Percentiles rank a stretch among this genome's conserved stretches.
phyloP scores from a whole-genome alignment of 2,888 invertebrate species.

The Tenthredo mesomela region DNA sequence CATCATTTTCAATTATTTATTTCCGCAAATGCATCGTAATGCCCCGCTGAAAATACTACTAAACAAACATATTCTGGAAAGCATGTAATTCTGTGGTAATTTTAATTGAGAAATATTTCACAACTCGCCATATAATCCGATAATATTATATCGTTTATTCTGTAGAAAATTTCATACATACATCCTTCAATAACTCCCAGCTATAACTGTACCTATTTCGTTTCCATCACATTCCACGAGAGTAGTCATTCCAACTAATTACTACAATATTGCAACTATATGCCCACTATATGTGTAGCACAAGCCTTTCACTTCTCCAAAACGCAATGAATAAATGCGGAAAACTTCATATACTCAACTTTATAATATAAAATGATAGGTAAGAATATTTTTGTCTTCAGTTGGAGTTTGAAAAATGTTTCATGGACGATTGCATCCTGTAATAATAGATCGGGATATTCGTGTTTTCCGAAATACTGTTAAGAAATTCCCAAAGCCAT shows the following conservation, averaged over 20 bases:
- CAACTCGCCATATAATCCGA: background rate
- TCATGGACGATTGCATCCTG: background rate
- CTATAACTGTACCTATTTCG: background rate
- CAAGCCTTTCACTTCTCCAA: conserved; percentile 27
- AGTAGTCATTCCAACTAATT: conserved; percentile 14
- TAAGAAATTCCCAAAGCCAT: background rate
- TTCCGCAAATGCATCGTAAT: no score
- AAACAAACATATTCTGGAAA: background rate
- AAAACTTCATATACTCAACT: background rate
- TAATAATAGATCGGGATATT: background rate
- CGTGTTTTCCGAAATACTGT: background rate
- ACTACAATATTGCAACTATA: conserved; percentile 26
- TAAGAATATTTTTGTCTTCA: background rate
- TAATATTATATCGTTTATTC: background rate
- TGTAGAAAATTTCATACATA: background rate
- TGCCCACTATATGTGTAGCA: background rate
- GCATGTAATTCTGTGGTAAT: background rate
- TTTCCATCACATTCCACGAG: conserved; percentile 37
- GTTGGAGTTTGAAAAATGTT: background rate
- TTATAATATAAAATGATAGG: background rate
- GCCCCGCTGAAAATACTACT: background rate
- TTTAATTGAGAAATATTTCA: background rate
- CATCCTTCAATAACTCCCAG: background rate
- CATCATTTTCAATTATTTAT: background rate
- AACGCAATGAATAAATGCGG: conserved; percentile 23